These are phyloP conservation scores for Aphidius colemani DNA, from an alignment of 2,888 invertebrate species.

Conservation along the genomic window DNA sequence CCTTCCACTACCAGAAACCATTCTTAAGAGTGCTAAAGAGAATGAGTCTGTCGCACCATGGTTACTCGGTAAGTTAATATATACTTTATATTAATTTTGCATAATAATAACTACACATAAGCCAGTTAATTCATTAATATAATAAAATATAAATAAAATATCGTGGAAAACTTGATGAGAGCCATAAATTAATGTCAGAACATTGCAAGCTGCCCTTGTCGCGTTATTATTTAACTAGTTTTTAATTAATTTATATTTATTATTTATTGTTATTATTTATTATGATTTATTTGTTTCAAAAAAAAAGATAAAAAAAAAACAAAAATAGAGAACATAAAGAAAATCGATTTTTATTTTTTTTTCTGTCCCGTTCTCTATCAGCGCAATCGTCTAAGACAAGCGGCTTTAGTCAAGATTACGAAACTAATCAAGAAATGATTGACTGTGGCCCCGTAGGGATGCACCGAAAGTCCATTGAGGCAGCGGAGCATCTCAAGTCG, in stretches of 20 bases:
- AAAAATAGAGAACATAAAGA: too few relatives aligned
- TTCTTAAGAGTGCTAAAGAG: slow-evolving; percentile 95
- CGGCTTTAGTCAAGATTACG: slow-evolving; percentile 60
- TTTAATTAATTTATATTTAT: too few relatives aligned
- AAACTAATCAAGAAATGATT: slow-evolving; percentile 60
- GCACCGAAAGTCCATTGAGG: slow-evolving; percentile 98
- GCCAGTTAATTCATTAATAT: too few relatives aligned
- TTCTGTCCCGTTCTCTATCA: slow-evolving; percentile 47
- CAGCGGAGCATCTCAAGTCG: slow-evolving; percentile 93
- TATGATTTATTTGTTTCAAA: too few relatives aligned
- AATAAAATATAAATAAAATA: too few relatives aligned
- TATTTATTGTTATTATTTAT: too few relatives aligned
- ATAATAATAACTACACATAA: too few relatives aligned
- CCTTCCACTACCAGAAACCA: slow-evolving; percentile 96
- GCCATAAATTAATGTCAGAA: too few relatives aligned
- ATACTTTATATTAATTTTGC: too few relatives aligned
- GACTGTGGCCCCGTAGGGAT: slow-evolving; percentile 77
- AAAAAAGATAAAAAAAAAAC: too few relatives aligned
- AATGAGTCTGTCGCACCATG: slow-evolving; percentile 98
- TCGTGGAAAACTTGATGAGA: neutral
- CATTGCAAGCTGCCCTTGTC: too few relatives aligned
- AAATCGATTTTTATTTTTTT: slow-evolving; percentile 24
- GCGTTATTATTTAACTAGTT: too few relatives aligned
- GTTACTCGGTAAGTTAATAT: slow-evolving; percentile 86
- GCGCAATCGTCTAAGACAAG: slow-evolving; percentile 61